phyloP scores from a whole-genome alignment of 2,888 invertebrate species.

The Creontiades dilutus region DNA sequence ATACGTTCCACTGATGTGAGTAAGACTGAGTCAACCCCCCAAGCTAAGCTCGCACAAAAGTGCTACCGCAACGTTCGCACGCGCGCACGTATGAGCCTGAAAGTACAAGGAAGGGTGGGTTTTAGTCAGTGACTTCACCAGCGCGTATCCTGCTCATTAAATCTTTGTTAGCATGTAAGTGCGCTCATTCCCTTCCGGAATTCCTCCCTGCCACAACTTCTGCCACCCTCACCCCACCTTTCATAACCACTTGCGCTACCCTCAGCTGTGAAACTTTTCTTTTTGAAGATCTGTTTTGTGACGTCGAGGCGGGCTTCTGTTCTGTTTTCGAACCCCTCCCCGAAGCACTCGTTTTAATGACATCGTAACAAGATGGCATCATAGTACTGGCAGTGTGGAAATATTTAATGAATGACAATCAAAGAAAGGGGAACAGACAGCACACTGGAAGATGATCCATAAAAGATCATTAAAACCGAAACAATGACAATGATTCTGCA shows the following conservation, averaged over 20 bases:
- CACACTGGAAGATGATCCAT: too few species aligned
- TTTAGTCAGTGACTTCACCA: slow-evolving; percentile 51
- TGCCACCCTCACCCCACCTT: slow-evolving; percentile 31
- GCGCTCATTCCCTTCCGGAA: slow-evolving; percentile 53
- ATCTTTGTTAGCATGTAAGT: slow-evolving; percentile 62
- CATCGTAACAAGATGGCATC: not conserved
- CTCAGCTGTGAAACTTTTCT: slow-evolving; percentile 44
- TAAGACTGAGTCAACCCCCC: not conserved
- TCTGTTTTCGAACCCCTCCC: not conserved
- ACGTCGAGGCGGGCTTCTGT: slow-evolving; percentile 1
- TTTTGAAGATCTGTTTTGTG: slow-evolving; percentile 61
- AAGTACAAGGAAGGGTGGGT: slow-evolving; percentile 21
- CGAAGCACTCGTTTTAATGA: slow-evolving; percentile 11
- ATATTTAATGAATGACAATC: not conserved
- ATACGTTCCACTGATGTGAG: not conserved
- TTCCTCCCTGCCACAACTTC: slow-evolving; percentile 18
- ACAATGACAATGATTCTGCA: not conserved
- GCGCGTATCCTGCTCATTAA: slow-evolving; percentile 61
- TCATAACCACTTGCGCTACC: slow-evolving; percentile 49
- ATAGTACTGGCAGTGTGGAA: not conserved
- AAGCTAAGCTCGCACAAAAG: slow-evolving; percentile 21
- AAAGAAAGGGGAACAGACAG: too few species aligned
- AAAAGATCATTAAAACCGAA: not conserved
- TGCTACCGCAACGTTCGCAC: not conserved
- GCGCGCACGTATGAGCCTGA: slow-evolving; percentile 34